A percentile compares a stretch with the other conserved stretches of the same genome.
phyloP scores from a whole-genome alignment of 64 coral and sea anemone species.

The Stylophora pistillata region DNA sequence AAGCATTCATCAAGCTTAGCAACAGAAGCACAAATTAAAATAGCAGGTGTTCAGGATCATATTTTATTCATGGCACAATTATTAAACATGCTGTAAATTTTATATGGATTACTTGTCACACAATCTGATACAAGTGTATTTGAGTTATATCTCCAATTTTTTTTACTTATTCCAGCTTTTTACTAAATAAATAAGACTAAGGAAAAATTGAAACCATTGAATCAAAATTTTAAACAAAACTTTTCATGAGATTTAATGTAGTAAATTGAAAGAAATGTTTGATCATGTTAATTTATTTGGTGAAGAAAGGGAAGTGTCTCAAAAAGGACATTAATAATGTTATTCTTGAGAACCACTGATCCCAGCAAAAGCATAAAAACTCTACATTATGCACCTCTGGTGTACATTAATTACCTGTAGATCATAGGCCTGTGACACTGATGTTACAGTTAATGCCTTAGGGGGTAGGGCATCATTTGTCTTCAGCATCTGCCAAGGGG shows the following conservation, averaged over 20 bases:
- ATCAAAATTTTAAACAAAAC: too few relatives aligned
- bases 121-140: not conserved
- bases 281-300: too few relatives aligned
- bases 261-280: too few relatives aligned
- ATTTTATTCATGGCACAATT: constrained; percentile 10
- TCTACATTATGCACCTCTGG: not conserved
- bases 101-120: not conserved
- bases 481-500: constrained; percentile 86
- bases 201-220: too few relatives aligned
- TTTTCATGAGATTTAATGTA: too few relatives aligned
- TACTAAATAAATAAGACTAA: too few relatives aligned
- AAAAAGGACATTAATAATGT: too few relatives aligned
- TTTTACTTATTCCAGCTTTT: not conserved
- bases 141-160: not conserved
- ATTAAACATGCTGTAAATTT: not conserved
- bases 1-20: not conserved
- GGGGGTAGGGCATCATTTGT: constrained; percentile 80
- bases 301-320: too few relatives aligned
- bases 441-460: constrained; percentile 83
- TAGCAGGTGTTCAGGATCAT: not conserved
- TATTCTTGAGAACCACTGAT: not conserved
- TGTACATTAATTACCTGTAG: constrained; percentile 51
- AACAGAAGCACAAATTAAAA: not conserved
- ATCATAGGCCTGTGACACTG: constrained; percentile 70
- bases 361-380: not conserved